phyloP scores from a whole-genome alignment of 2,113 vertebrate genomes.

The Setophaga petechia region DNA sequence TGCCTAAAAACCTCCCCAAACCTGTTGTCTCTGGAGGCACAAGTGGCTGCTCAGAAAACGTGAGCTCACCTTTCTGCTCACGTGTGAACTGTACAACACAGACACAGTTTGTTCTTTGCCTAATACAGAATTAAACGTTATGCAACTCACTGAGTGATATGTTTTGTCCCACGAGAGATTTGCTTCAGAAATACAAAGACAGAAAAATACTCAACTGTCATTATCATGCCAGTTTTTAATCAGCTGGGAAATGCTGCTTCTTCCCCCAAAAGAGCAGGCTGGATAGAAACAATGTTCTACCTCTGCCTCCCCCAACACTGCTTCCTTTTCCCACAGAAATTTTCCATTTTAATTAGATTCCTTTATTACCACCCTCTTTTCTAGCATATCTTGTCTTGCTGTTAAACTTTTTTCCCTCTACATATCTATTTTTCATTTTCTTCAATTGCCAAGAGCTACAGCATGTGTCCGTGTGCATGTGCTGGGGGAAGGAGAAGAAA shows the following conservation, averaged over 20 bases:
- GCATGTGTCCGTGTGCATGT: accelerated
- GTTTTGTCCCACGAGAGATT: not conserved
- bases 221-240: not conserved
- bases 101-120: not conserved
- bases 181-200: not conserved
- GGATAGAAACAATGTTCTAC: not conserved
- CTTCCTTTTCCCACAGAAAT: not conserved
- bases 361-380: not conserved
- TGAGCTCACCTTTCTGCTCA: accelerated
- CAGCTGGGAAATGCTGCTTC: not conserved
- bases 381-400: not conserved
- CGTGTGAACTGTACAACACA: not conserved
- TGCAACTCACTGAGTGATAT: not conserved
- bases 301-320: not conserved
- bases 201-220: not conserved
- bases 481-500: not conserved
- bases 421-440: not conserved
- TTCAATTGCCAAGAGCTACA: not conserved
- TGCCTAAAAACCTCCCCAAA: not conserved
- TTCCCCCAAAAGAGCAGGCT: not conserved
- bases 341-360: not conserved
- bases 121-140: not conserved
- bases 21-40: not conserved
- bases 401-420: not conserved
- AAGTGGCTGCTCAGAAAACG: not conserved